Conservation (phyloP, 2,113 vertebrate species). For the Tragelaphus scriptus region DNA sequence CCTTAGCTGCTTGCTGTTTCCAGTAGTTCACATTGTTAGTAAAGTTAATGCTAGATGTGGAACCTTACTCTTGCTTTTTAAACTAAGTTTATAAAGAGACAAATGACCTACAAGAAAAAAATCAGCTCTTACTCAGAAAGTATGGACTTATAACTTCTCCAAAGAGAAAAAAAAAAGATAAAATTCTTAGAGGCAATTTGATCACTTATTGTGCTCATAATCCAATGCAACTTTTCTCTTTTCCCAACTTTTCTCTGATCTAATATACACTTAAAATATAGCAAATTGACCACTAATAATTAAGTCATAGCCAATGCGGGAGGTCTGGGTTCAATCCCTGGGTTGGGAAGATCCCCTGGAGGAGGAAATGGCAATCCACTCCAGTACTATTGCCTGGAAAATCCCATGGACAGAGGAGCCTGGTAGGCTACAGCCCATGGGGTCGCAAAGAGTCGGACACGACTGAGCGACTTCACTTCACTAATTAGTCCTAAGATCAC, state of each 20-base stretch:
- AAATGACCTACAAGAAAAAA: not conserved
- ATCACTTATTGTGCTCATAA: not conserved
- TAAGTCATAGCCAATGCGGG: not conserved
- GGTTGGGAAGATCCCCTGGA: too few species aligned
- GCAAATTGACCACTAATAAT: not conserved
- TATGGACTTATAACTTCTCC: not conserved
- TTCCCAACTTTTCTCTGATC: not conserved
- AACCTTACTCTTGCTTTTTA: not conserved
- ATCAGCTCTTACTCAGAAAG: constrained; percentile 12
- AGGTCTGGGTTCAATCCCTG: too few species aligned
- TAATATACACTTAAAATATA: not conserved
- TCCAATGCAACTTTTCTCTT: not conserved
- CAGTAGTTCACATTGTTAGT: constrained; percentile 38
- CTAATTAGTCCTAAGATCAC: not conserved
- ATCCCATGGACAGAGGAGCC: too few species aligned
- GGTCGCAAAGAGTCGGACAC: too few species aligned
- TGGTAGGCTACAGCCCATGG: too few species aligned
- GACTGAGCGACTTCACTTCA: too few species aligned
- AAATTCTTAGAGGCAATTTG: not conserved
- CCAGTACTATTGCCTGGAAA: too few species aligned
- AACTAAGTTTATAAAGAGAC: not conserved
- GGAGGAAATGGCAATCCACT: too few species aligned
- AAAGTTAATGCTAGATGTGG: not conserved
- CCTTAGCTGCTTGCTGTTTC: constrained; percentile 35
- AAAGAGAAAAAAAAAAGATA: not conserved